Evolutionary conservation across 1,140 invertebrate genomes (phyloP).

Genomic region (Onthophagus taurus): DNA sequence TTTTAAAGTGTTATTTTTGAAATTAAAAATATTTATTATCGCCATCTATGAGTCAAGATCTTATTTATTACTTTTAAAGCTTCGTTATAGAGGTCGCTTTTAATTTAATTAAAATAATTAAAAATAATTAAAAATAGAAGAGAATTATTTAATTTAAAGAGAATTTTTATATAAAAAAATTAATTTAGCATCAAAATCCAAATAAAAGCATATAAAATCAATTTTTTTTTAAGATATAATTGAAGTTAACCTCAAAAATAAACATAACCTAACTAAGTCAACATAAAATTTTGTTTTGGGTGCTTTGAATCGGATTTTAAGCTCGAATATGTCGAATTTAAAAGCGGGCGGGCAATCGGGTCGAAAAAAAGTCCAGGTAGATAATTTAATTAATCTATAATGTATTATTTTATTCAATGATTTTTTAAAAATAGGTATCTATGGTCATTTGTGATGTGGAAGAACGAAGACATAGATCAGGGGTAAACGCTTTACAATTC

Average conservation of each 20-base stretch:
- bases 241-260: no score
- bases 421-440: conserved; percentile 64
- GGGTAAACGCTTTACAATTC: conserved; percentile 91
- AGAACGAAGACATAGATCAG: conserved; percentile 87
- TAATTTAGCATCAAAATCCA: no score
- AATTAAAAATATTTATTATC: not conserved
- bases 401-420: conserved; percentile 22
- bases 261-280: no score
- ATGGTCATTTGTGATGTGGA: conserved; percentile 97
- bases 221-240: no score
- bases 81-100: not conserved
- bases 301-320: not conserved
- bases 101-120: not conserved
- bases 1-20: conserved; percentile 5
- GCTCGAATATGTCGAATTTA: conserved; percentile 24
- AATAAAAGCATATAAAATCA: no score
- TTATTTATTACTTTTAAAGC: not conserved
- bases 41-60: not conserved
- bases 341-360: conserved; percentile 40
- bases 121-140: no score
- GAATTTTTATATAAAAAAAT: no score
- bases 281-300: no score
- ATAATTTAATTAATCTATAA: conserved; percentile 15
- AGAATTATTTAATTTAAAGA: no score
- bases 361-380: conserved; percentile 59